Evolutionary conservation across 2,888 invertebrate genomes (phyloP).

Genomic region (Nymphalis polychloros): DNA sequence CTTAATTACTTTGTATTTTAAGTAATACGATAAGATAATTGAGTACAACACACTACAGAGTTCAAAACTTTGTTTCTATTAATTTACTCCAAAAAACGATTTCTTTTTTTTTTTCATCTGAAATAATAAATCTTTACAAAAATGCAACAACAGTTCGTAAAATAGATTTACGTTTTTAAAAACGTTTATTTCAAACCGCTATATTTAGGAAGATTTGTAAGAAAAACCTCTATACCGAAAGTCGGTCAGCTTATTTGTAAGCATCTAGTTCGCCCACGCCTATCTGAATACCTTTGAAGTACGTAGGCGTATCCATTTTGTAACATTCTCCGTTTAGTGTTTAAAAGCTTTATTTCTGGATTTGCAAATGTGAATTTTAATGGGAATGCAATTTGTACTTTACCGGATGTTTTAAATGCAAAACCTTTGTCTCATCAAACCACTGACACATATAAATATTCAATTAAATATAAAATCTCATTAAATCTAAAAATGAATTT

Average conservation of each 20-base stretch:
- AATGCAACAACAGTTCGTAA: background rate
- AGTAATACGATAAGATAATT: no score
- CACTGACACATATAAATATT: background rate
- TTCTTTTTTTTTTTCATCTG: no score
- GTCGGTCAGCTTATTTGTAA: constrained; percentile 37
- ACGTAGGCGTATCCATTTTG: constrained; percentile 32
- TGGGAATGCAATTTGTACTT: constrained; percentile 8
- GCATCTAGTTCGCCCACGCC: constrained; percentile 34
- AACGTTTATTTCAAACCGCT: constrained; percentile 19
- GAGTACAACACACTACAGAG: no score
- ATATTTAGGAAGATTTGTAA: constrained; percentile 25
- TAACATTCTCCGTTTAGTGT: constrained; percentile 15
- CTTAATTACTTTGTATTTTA: no score
- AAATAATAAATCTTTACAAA: no score
- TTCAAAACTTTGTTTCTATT: no score
- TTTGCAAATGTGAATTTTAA: constrained; percentile 5
- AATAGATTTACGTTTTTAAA: constrained; percentile 1
- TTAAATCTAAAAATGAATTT: no score
- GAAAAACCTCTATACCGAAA: constrained; percentile 26
- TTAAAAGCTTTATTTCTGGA: constrained; percentile 15
- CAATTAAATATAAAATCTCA: no score
- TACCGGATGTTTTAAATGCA: background rate
- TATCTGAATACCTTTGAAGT: constrained; percentile 29
- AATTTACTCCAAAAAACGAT: no score
- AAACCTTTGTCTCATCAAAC: background rate